Evolutionary conservation across 2,113 vertebrate species (phyloP).

Genomic region (Steatornis caripensis): DNA sequence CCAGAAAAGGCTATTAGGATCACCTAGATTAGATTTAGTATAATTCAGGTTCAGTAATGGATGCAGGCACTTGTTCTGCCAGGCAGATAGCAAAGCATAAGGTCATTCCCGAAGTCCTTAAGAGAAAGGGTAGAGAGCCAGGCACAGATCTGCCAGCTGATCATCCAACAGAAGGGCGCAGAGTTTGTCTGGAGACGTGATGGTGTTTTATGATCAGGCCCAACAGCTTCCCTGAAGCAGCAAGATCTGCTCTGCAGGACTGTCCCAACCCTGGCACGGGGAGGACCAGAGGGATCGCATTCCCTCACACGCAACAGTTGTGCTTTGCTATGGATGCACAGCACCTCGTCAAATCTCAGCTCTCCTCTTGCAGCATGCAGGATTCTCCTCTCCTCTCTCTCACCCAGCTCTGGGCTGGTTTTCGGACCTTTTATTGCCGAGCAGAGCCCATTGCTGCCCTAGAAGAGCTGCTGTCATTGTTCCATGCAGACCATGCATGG

Average conservation of each 20-base stretch:
- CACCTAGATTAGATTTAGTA: background rate
- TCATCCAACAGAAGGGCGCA: accelerated
- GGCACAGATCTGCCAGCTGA: background rate
- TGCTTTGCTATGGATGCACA: accelerated
- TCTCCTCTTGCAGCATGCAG: accelerated
- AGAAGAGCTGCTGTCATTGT: background rate
- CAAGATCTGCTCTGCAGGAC: background rate
- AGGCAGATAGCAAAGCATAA: background rate
- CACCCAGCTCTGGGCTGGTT: accelerated
- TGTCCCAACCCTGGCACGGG: accelerated
- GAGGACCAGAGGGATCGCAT: background rate
- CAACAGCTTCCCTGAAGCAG: background rate
- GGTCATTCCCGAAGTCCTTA: background rate
- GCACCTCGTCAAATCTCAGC: background rate
- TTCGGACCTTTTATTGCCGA: accelerated
- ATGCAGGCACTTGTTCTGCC: background rate
- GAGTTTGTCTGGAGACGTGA: background rate
- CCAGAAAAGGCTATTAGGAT: background rate
- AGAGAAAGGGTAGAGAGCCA: background rate
- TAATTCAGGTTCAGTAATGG: background rate
- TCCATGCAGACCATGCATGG: background rate
- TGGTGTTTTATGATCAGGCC: background rate
- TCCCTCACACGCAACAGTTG: accelerated
- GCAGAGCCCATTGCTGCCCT: background rate
- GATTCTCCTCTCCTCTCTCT: background rate